Conservation (phyloP, 2,113 vertebrate genomes). For the Brachyhypopomus gauderio region DNA sequence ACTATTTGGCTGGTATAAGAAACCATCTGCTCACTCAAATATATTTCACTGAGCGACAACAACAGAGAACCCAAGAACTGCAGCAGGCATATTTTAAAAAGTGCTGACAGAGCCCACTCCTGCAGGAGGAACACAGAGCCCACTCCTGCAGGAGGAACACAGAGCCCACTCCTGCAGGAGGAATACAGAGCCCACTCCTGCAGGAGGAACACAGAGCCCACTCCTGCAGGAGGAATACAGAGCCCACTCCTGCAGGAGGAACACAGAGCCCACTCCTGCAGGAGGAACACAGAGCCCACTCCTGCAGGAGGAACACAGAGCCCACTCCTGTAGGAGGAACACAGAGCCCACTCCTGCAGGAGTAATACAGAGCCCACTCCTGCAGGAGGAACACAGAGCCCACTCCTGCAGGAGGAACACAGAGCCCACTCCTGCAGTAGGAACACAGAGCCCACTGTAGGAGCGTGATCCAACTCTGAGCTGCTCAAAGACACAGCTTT, state of each 20-base stretch:
- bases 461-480: conserved; percentile 21
- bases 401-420: conserved; percentile 19
- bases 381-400: background rate
- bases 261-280: background rate
- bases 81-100: conserved; percentile 4
- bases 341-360: conserved; percentile 10
- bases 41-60: background rate
- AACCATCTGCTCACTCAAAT: conserved; percentile 16
- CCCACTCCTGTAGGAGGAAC: no score
- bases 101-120: conserved; percentile 28
- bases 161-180: no score
- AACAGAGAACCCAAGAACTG: background rate
- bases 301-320: conserved; percentile 5
- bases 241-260: conserved; percentile 12
- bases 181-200: conserved; percentile 15
- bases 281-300: conserved; percentile 25
- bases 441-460: no score
- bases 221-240: background rate
- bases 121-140: conserved; percentile 7
- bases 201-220: conserved; percentile 8
- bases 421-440: background rate
- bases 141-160: background rate
- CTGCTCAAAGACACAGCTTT: conserved; percentile 17
- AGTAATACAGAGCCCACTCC: background rate
- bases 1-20: conserved; percentile 12